Percentiles rank a stretch among this genome's conserved stretches.
Conservation (phyloP, 2,888 invertebrate genomes). For the Phragmatobia fuliginosa region DNA sequence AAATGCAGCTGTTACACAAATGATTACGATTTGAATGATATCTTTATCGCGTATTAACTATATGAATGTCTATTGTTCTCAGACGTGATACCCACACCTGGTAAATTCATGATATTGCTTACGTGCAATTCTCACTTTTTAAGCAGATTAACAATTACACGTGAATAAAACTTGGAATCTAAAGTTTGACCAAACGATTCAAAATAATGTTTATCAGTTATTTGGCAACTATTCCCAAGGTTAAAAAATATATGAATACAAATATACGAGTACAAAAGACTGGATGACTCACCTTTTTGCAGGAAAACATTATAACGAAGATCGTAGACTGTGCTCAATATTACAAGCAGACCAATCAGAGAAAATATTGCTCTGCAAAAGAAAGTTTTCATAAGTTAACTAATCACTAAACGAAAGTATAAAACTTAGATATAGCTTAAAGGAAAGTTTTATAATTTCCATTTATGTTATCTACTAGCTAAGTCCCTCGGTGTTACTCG, state of each 20-base stretch:
- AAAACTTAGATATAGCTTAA: no score
- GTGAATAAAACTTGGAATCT: not conserved
- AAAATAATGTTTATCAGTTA: not conserved
- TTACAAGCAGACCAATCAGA: constrained; percentile 55
- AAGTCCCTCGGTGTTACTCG: no score
- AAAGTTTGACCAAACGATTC: not conserved
- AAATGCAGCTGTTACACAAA: not conserved
- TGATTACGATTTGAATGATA: not conserved
- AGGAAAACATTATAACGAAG: constrained; percentile 47
- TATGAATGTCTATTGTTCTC: not conserved
- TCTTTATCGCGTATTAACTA: not conserved
- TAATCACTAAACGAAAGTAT: no score
- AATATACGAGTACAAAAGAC: not conserved
- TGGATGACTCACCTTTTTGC: constrained; percentile 46
- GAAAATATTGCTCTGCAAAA: constrained; percentile 59
- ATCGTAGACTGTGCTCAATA: constrained; percentile 65
- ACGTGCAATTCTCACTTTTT: not conserved
- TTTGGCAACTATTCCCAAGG: not conserved
- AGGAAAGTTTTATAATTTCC: not conserved
- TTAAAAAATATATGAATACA: not conserved
- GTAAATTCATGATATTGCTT: not conserved
- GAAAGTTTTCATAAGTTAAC: not conserved
- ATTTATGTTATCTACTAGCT: no score
- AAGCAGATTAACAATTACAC: not conserved
- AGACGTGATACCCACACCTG: not conserved